Evolutionary conservation across 2,113 vertebrate genomes (phyloP), one percentile per base, ranked within the genome.

Genomic region (Calidris pugnax): DNA sequence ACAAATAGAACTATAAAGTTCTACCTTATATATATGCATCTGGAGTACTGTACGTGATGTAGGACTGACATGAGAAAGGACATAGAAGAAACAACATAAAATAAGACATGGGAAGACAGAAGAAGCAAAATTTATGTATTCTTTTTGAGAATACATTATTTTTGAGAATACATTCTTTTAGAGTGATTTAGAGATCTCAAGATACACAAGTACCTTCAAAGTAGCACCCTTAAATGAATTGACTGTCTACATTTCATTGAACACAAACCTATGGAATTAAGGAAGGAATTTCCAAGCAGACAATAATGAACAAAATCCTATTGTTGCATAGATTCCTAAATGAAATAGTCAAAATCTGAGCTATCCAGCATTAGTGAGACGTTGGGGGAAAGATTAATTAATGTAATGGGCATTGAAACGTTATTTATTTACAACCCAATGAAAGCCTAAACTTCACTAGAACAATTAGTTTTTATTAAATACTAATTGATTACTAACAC

Each of bases 401-500:
- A 18, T 11, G 12, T 63, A 95, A 92, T 51, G 82, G 37, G 43
- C 90, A 87, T 76, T 90, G 92, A 85, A 87, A 64, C 73, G 32
- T 27, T 89, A 73, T 91, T 95, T 93, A 91, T 84, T 95, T 89
- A 48, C 20, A 91, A 87, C 2, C 0, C 50, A 83, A 72, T 68
- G 87, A 92, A 91, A 89, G 2, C 26, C 20, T n/a, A 92, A 32
- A 47, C 28, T 94, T 75, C 43, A 89, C n/a, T 77, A 69, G 71
- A 78, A 77, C 39, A 85, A 63, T 80, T 90, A 75, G 72, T 92
- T 82, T 91, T 14, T 82, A 84, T 91, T 93, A 87, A 89, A 93
- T 83, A 74, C 50, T 71, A 91, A 93, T 95, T 83, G 71, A 95
- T 96, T 93, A 27, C 27, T 87, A 89, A 35, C 27, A 85, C n/a